Evolutionary conservation across 2,113 vertebrate species (phyloP).

Genomic region (Dicaeum eximium): DNA sequence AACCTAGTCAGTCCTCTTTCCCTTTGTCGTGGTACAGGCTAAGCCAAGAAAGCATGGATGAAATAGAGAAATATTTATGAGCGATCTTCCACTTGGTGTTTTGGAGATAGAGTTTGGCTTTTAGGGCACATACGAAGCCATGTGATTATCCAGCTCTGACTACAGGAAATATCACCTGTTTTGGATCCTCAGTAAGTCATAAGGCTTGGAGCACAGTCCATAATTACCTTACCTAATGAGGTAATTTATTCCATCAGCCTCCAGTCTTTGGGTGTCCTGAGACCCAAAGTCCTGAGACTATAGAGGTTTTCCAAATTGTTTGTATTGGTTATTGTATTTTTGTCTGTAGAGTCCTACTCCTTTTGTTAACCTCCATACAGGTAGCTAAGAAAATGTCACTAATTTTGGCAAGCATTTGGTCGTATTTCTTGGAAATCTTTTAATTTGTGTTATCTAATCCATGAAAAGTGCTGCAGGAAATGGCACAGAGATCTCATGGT

Average conservation of each 20-base stretch:
- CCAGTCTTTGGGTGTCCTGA: background rate
- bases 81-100: background rate
- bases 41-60: background rate
- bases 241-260: background rate
- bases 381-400: background rate
- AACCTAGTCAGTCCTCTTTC: background rate
- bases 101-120: background rate
- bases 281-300: background rate
- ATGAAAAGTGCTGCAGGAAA: background rate
- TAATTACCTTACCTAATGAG: background rate
- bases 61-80: background rate
- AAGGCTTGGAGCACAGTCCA: background rate
- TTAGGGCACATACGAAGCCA: background rate
- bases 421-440: background rate
- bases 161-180: background rate
- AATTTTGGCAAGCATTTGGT: background rate
- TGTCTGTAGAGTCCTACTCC: background rate
- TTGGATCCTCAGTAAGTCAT: background rate
- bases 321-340: background rate
- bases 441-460: background rate
- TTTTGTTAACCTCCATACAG: background rate
- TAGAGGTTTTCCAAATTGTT: background rate
- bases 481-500: background rate
- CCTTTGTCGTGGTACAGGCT: background rate
- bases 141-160: background rate